Evolutionary conservation across 64 coral and sea anemone genomes (phyloP).

Genomic region (Acropora yongei): DNA sequence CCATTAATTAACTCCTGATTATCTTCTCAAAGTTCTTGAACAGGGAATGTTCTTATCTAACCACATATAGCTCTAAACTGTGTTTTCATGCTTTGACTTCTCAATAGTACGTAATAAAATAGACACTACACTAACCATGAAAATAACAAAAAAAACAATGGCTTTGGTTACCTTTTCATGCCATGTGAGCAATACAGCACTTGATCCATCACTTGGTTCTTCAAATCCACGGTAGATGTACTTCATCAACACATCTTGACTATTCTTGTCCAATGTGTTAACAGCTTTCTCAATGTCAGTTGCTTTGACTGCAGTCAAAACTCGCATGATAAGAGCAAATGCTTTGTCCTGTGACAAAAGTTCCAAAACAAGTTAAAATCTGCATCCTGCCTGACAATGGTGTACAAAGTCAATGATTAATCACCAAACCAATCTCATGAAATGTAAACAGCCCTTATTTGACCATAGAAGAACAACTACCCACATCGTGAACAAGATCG

Average conservation of each 20-base stretch:
- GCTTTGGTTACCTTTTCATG: slow-evolving; percentile 87
- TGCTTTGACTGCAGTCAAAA: slow-evolving; percentile 73
- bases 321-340: slow-evolving; percentile 85
- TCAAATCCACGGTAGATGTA: slow-evolving; percentile 96
- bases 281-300: slow-evolving; percentile 84
- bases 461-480: no score
- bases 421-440: no score
- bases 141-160: no score
- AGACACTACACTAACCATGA: no score
- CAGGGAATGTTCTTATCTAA: no score
- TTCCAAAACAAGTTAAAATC: not conserved
- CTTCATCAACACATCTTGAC: slow-evolving; percentile 96
- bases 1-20: no score
- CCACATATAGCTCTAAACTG: no score
- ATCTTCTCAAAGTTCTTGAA: no score
- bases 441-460: no score
- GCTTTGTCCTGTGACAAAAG: slow-evolving; percentile 84
- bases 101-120: no score
- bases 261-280: slow-evolving; percentile 69
- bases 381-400: not conserved
- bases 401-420: not conserved
- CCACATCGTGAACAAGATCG: no score
- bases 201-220: slow-evolving; percentile 79
- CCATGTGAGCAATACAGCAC: slow-evolving; percentile 82
- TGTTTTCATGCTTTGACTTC: no score